A percentile compares a stretch with the other conserved stretches of the same genome.
Evolutionary conservation across 2,888 invertebrate genomes (phyloP).

Genomic region (Phorcus lineatus): DNA sequence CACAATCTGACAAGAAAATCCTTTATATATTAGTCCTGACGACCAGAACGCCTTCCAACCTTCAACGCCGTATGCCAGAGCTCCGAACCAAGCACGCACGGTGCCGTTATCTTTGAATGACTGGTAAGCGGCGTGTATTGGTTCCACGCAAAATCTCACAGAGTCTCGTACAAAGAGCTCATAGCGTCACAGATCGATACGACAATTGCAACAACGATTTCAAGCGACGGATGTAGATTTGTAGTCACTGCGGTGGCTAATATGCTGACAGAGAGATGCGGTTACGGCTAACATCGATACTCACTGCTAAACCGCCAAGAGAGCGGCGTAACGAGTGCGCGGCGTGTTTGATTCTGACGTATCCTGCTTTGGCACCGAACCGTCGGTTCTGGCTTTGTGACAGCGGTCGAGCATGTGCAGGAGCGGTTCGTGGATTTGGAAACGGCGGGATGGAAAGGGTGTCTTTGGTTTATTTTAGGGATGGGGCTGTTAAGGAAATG

Average conservation of each 20-base stretch:
- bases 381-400: too few relatives aligned
- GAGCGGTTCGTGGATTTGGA: too few relatives aligned
- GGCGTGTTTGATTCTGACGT: slow-evolving; percentile 10
- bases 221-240: slow-evolving; percentile 23
- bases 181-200: slow-evolving; percentile 15
- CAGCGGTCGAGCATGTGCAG: too few relatives aligned
- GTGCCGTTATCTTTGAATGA: slow-evolving; percentile 17
- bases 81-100: slow-evolving; percentile 14
- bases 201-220: slow-evolving; percentile 16
- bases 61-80: neutral
- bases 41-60: too few relatives aligned
- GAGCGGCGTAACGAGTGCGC: neutral
- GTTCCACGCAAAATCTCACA: slow-evolving; percentile 20
- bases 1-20: too few relatives aligned
- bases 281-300: slow-evolving; percentile 20
- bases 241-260: slow-evolving; percentile 24
- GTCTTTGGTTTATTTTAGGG: too few relatives aligned
- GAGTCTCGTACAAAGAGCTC: slow-evolving; percentile 24
- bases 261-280: slow-evolving; percentile 20
- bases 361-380: neutral
- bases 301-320: slow-evolving; percentile 17
- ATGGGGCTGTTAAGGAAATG: too few relatives aligned
- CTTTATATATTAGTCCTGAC: too few relatives aligned
- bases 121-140: slow-evolving; percentile 24
- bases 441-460: too few relatives aligned